Evolutionary conservation across 2,113 vertebrate genomes (phyloP).

Genomic region (Orthochromis malagaraziensis): DNA sequence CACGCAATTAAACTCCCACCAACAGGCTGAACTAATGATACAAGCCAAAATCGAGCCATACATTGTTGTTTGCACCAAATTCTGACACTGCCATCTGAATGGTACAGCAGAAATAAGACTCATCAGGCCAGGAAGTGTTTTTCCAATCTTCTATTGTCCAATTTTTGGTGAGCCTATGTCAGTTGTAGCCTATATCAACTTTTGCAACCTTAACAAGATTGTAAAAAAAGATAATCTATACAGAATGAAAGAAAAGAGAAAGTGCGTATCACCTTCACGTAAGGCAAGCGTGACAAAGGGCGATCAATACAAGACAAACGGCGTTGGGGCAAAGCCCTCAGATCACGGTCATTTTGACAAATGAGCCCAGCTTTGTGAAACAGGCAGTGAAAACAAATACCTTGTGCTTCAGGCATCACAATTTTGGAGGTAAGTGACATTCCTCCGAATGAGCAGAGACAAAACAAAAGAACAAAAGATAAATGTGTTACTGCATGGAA

Average conservation of each 20-base stretch:
- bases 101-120: not conserved
- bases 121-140: not conserved
- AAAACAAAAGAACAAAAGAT: conserved; percentile 53
- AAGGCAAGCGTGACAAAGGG: conserved; percentile 39
- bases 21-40: not conserved
- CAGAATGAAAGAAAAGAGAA: conserved; percentile 19
- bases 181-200: not conserved
- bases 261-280: conserved; percentile 43
- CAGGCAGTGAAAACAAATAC: conserved; percentile 57
- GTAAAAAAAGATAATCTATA: conserved; percentile 15
- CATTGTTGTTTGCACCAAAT: not conserved
- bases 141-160: not conserved
- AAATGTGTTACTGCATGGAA: conserved; percentile 33
- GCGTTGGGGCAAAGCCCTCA: conserved; percentile 13
- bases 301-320: conserved; percentile 64
- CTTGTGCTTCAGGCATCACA: conserved; percentile 13
- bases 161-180: not conserved
- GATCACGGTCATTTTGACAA: conserved; percentile 55
- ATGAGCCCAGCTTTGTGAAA: conserved; percentile 54
- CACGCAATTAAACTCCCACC: not conserved
- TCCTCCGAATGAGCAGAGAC: conserved; percentile 45
- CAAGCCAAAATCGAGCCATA: not conserved
- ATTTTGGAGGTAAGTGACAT: conserved; percentile 51
- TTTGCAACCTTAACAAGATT: not conserved
- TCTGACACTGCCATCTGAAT: not conserved